phyloP scores from a whole-genome alignment of 1,140 invertebrate species.

The Wasmannia auropunctata region DNA sequence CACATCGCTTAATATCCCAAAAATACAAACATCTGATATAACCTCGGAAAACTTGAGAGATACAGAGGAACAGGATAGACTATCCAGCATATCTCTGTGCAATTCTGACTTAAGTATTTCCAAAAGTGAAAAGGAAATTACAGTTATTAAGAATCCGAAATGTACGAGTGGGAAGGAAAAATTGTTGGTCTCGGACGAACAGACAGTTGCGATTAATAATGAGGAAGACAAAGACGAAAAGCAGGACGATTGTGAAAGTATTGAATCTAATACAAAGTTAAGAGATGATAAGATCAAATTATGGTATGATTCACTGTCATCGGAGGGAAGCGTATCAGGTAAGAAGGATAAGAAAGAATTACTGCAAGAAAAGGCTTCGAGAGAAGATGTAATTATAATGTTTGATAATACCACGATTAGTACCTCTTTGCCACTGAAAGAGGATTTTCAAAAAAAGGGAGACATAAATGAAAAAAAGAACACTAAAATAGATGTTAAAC shows the following conservation, averaged over 20 bases:
- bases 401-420: slow-evolving; percentile 64
- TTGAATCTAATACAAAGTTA: neutral
- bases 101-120: slow-evolving; percentile 11
- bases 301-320: slow-evolving; percentile 75
- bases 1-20: slow-evolving; percentile 62
- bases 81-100: neutral
- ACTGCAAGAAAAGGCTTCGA: neutral
- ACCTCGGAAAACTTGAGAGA: neutral
- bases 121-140: slow-evolving; percentile 44
- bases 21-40: slow-evolving; percentile 75
- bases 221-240: neutral
- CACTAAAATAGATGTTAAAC: slow-evolving; percentile 56
- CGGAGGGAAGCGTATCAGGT: slow-evolving; percentile 15
- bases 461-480: slow-evolving; percentile 44
- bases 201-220: neutral
- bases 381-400: slow-evolving; percentile 75
- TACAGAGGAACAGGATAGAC: neutral
- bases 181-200: neutral
- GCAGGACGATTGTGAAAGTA: neutral
- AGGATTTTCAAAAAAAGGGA: slow-evolving; percentile 46
- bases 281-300: slow-evolving; percentile 73
- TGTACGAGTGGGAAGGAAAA: neutral
- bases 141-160: slow-evolving; percentile 32
- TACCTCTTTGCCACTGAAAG: slow-evolving; percentile 16
- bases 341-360: neutral